Evolutionary conservation across 2,113 vertebrate genomes (phyloP), one percentile per base, ranked within the genome.

Genomic region (Anas platyrhynchos): DNA sequence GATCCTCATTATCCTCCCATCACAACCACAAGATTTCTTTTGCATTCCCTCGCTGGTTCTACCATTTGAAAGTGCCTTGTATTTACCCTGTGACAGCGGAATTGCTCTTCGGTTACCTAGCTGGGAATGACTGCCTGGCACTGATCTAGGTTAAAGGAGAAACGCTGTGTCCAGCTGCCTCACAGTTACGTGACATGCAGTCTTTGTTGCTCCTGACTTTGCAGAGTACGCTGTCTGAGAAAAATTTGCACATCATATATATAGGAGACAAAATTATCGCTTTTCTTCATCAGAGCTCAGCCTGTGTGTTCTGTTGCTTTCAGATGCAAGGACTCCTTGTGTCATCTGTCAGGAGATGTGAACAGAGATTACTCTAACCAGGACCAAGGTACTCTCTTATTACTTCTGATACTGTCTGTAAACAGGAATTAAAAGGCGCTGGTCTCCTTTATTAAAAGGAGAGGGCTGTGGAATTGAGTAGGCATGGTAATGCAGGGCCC

Each of bases 351-450:
- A 54, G 73, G n/a, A 73, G 14, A 65, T 62, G 23, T 50, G 74
- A 91, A 41, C 34, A 76, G 48, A 88, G 31, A 62, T 43, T 76
- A 31, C 18, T 43, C 18, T 55, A 79, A 88, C 58, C 63, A 80
- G 44, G 66, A 76, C 66, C 38, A 87, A 31, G 4, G 75, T 83
- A 22, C 27, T 80, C 25, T 77, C 21, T 79, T 48, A 23, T 36
- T 77, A 59, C 56, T 86, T 86, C 16, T 86, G 83, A 54, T 76
- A 32, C 36, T 91, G 50, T 62, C 62, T 85, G 58, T 79, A 87
- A 89, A 7, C 59, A 94, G 38, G 85, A 88, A 71, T 93, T 80
- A 76, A 52, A 94, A 89, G 79, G 22, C 77, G 41, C 77, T 43
- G 20, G 5, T 84, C 25, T 86, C 41, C 55, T 89, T 87, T 68